These are phyloP conservation scores for Xenus cinereus DNA, from an alignment of 2,113 vertebrate genomes.

Conservation along the genomic window DNA sequence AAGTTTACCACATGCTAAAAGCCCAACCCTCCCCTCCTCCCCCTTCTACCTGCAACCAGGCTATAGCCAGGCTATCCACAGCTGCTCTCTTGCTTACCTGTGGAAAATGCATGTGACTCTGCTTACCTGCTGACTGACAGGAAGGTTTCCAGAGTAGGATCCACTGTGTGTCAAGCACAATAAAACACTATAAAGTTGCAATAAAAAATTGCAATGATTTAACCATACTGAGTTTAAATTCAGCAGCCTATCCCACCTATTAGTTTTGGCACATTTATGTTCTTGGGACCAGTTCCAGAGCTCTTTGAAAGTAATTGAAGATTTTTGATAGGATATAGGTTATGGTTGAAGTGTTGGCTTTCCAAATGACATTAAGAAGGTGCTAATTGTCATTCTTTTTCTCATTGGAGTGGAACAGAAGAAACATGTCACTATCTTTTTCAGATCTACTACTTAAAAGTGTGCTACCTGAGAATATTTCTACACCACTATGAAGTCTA, in stretches of 20 bases:
- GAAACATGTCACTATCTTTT: background rate
- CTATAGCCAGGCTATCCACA: background rate
- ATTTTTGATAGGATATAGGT: background rate
- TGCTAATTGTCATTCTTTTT: background rate
- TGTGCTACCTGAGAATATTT: background rate
- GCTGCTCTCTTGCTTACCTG: background rate
- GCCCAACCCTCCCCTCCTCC: background rate
- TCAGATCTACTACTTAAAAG: background rate
- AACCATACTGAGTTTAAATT: background rate
- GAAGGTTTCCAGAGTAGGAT: background rate
- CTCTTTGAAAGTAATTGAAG: background rate
- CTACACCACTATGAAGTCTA: background rate
- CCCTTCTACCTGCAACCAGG: background rate
- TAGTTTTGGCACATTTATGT: background rate
- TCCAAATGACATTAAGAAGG: background rate
- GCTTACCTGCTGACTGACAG: background rate
- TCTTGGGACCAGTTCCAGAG: background rate
- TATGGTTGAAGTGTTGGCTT: background rate
- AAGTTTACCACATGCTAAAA: background rate
- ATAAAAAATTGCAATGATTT: background rate
- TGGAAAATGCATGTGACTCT: background rate
- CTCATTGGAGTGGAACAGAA: background rate
- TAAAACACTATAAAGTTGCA: background rate
- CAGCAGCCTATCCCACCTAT: background rate
- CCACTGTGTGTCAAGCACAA: rapidly evolving